These are phyloP conservation scores for Palaemon carinicauda DNA, from an alignment of 1,140 invertebrate genomes.

Conservation along the genomic window DNA sequence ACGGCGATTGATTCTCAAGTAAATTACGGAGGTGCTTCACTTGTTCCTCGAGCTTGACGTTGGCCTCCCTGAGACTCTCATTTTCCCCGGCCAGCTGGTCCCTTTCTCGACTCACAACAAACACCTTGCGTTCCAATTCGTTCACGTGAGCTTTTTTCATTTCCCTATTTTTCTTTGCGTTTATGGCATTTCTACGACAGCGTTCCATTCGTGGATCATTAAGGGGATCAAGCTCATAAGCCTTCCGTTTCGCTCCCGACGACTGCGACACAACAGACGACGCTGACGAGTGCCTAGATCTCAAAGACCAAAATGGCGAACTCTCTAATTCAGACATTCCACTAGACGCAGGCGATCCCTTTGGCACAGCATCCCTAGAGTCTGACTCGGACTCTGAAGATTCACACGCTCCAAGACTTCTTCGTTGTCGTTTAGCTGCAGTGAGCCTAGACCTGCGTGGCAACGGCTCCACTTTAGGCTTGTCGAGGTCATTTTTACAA, in stretches of 20 bases:
- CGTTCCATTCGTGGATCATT: slow-evolving; percentile 50
- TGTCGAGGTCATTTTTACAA: neutral
- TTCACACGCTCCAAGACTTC: too few species aligned
- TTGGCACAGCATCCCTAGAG: neutral
- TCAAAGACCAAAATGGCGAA: slow-evolving; percentile 7
- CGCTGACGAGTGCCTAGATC: neutral
- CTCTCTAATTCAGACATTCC: too few species aligned
- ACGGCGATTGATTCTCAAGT: slow-evolving; percentile 34
- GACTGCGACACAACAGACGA: neutral
- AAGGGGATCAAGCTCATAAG: slow-evolving; percentile 53
- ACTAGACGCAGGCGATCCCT: neutral
- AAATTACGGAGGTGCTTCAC: slow-evolving; percentile 27
- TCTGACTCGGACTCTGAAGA: neutral
- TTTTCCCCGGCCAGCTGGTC: slow-evolving; percentile 36
- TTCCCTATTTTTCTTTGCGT: slow-evolving; percentile 56
- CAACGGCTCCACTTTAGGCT: neutral
- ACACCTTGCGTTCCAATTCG: slow-evolving; percentile 32
- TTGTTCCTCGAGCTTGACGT: slow-evolving; percentile 19
- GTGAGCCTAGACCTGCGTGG: too few species aligned
- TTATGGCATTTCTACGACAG: slow-evolving; percentile 54
- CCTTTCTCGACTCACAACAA: slow-evolving; percentile 9
- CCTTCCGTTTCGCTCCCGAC: slow-evolving; percentile 26
- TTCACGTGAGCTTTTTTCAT: slow-evolving; percentile 45
- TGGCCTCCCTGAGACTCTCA: slow-evolving; percentile 40
- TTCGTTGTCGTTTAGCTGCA: neutral